Evolutionary conservation across 1,140 invertebrate genomes (phyloP), one percentile per base, ranked within the genome.

Genomic region (Drosophila carrolli): DNA sequence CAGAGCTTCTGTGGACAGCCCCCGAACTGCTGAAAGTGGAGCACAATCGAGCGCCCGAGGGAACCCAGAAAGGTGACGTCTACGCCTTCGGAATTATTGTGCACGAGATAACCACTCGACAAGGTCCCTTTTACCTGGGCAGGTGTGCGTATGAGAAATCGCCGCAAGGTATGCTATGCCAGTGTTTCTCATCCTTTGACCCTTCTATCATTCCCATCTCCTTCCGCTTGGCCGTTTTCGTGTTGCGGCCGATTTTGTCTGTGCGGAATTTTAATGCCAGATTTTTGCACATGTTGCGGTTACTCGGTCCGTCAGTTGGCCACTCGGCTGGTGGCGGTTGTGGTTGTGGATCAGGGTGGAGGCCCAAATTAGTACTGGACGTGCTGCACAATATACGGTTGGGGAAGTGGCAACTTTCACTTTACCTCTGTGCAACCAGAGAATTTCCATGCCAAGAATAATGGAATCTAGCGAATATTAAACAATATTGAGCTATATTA

Each of bases 1-100:
- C 84, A 98, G 97, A 94, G 84, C 94, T 96, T 74, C 92, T 99
- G 10, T 99, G 98, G 98, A 98, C 97, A 5, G 95, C 98, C 1
- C 98, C 98, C 0, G 98, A 99, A 92, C 89, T 99, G 2, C 93
- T 99, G 19, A 94, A 97, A 38, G 94, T 96, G 92, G 93, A 95
- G 13, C 57, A 77, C 11, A 93, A 95, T 35, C 93, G 94, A 8
- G 95, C 95, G 8, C 94, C 94, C 0, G 95, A 96, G 86, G 97
- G 97, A 1, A 97, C 96, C 0, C 97, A 97, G 82, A 98, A 97
- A 92, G 98, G 96, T 0, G 98, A 99, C 91, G 96, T 99, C 1
- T 99, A 98, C 90, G 98, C 98, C 23, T 99, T 98, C 91, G 97
- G 95, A n/a, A 97, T 99, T 77, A 98, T 99, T 72, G 95, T 98